phyloP scores from a whole-genome alignment of 1,140 invertebrate species.

The Diabrotica virgifera region DNA sequence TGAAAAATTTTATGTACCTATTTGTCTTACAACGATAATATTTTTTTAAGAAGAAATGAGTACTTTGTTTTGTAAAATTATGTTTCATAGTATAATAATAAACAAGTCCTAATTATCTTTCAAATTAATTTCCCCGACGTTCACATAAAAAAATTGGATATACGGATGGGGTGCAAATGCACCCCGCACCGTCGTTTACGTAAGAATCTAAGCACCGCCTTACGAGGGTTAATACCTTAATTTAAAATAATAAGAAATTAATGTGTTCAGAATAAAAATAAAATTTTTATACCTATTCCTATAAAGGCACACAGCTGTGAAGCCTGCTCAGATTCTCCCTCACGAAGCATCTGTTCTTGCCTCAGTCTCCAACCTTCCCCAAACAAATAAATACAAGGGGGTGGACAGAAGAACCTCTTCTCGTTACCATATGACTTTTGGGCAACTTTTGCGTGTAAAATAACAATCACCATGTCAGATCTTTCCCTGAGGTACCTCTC shows the following conservation, averaged over 20 bases:
- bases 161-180: too few relatives aligned
- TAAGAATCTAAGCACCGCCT: too few relatives aligned
- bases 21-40: too few relatives aligned
- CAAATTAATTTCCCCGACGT: too few relatives aligned
- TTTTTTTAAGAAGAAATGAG: not conserved
- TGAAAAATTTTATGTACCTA: too few relatives aligned
- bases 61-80: too few relatives aligned
- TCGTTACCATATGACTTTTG: constrained; percentile 99
- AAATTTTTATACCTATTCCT: constrained; percentile 72
- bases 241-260: not conserved
- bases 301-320: constrained; percentile 96
- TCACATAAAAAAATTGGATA: too few relatives aligned
- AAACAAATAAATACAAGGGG: constrained; percentile 97
- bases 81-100: too few relatives aligned
- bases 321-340: constrained; percentile 85
- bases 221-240: not conserved
- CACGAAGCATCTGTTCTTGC: constrained; percentile 84
- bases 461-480: constrained; percentile 94
- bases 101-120: too few relatives aligned
- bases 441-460: constrained; percentile 97
- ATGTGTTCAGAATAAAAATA: not conserved
- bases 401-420: constrained; percentile 99
- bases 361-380: constrained; percentile 96
- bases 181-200: too few relatives aligned
- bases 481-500: constrained; percentile 90